These are phyloP conservation scores for Harpagoxenus sublaevis DNA, from an alignment of 2,888 invertebrate species.

Conservation along the genomic window DNA sequence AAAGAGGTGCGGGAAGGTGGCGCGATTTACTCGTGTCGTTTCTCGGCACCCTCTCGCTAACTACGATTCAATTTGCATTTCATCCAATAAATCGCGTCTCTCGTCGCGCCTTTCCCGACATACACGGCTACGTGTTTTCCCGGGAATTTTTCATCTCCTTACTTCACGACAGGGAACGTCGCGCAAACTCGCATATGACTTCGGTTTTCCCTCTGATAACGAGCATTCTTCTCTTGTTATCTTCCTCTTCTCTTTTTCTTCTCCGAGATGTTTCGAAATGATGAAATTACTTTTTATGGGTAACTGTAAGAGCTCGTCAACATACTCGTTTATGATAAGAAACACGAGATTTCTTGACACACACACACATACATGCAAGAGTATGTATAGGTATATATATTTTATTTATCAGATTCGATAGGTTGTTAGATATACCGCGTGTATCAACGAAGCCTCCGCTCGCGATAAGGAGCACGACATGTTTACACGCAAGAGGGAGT, in stretches of 20 bases:
- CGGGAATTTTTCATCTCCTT: constrained; percentile 51
- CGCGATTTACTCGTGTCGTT: constrained; percentile 73
- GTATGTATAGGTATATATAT: constrained; percentile 5
- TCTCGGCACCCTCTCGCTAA: constrained; percentile 74
- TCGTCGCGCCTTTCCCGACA: constrained; percentile 32
- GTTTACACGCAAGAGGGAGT: constrained; percentile 25
- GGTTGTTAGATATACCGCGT: constrained; percentile 36
- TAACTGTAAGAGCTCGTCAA: not conserved
- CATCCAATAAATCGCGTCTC: constrained; percentile 75
- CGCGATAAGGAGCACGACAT: constrained; percentile 26
- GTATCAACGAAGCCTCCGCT: constrained; percentile 20
- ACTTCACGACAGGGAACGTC: constrained; percentile 10
- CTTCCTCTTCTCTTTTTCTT: not conserved
- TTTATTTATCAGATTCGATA: constrained; percentile 40
- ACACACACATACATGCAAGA: not conserved
- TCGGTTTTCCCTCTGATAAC: not conserved
- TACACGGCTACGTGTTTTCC: constrained; percentile 54
- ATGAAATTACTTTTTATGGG: constrained; percentile 23
- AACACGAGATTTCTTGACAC: constrained; percentile 23
- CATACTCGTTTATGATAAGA: constrained; percentile 25
- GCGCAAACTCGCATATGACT: constrained; percentile 12
- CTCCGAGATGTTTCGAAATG: not conserved
- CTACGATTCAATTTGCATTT: constrained; percentile 82
- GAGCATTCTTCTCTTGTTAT: not conserved
- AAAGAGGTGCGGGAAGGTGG: constrained; percentile 44